Base-by-base conservation (phyloP, 2,797 vertebrate genomes). In the Neomorphus geoffroyi region DNA sequence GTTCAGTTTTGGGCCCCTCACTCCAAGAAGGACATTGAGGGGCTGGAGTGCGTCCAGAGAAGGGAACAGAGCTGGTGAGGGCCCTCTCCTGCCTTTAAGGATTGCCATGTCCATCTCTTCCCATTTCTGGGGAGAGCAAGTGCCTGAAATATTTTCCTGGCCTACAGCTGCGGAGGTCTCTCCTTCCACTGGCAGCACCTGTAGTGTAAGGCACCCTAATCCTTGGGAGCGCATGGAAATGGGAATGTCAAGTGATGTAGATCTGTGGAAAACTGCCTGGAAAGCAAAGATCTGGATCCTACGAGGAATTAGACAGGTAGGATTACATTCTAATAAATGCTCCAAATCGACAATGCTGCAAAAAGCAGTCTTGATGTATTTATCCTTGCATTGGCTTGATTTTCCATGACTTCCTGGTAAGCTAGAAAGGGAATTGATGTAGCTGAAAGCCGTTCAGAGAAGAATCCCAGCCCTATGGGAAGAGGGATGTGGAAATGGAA, bases 401-500 rank as follows among this genome's bases (percentile, higher is more conserved):
- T 74, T 81, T 82, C 46, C 7, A 6, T 53, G 27, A 58, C 27
- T 65, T 35, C 10, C 30, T 51, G 27, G 23, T 79, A 57, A 86
- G 24, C 26, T 33, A 26, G 24, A 48, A 41, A 56, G 41, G 51
- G 33, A 81, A 70, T 21, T 22, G 37, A 33, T 66, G 24, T 19
- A 79, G 27, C 32, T 79, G 61, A 70, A 85, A 79, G 46, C 13
- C 18, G 45, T 39, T 71, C 18, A 58, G 65, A 64, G 60, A 56
- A 18, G 23, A 77, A 77, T 50, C 45, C 10, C 35, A 54, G 3
- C 6, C 19, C 17, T 39, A 35, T 7, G 9, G 54, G 62, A 80
- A n/a, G 23, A 75, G 35, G 0, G 0, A 35, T 21, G 18, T 39
- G 37, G 35, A n/a, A 64, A 17, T 30, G 30, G 8, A 23, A 70